Conservation (phyloP, 1,140 invertebrate genomes). For the Lordiphosa clarofinis region DNA sequence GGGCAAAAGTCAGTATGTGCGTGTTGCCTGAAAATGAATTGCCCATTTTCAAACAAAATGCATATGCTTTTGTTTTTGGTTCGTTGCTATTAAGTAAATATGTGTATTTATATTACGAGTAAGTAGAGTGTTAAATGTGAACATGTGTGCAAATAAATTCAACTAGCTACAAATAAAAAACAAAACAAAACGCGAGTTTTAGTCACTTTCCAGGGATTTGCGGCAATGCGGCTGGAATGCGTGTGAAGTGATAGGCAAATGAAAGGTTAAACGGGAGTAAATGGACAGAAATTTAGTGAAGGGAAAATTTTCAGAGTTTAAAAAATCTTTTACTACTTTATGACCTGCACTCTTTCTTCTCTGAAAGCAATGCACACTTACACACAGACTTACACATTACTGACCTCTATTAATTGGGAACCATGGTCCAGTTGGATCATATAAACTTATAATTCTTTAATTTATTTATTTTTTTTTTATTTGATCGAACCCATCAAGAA, state of each 20-base stretch:
- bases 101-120: conserved; percentile 35
- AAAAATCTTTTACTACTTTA: no score
- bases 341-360: no score
- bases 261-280: background rate
- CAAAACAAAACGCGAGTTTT: conserved; percentile 24
- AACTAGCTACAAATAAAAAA: conserved; percentile 45
- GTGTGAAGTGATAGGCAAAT: conserved; percentile 22
- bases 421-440: no score
- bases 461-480: no score
- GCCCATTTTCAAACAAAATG: conserved; percentile 50
- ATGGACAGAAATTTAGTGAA: no score
- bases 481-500: no score
- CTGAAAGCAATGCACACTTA: no score
- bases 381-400: no score
- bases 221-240: background rate
- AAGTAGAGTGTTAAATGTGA: conserved; percentile 58
- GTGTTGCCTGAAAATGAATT: conserved; percentile 35
- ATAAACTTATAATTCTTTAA: no score
- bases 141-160: conserved; percentile 74
- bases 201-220: conserved; percentile 17
- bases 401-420: no score
- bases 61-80: conserved; percentile 40
- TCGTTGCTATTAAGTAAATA: conserved; percentile 53
- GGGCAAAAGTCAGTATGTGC: conserved; percentile 37
- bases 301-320: no score